Evolutionary conservation across 2,113 vertebrate species (phyloP).

Genomic region (Calyptommatus sinebrachiatus): DNA sequence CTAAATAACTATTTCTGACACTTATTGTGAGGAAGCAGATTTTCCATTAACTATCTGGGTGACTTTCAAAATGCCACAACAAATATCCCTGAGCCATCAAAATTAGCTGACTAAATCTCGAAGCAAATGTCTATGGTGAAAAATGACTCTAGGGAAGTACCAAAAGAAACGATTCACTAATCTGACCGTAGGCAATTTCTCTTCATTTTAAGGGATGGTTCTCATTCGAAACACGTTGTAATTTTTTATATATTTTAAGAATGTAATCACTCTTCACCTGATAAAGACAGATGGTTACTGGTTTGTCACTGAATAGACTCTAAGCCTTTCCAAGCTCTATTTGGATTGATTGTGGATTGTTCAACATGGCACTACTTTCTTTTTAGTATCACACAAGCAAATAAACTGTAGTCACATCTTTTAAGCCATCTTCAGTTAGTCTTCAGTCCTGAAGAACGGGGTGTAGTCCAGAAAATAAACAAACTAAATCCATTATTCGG

Average conservation of each 20-base stretch:
- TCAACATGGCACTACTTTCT: not conserved
- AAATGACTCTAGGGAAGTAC: slow-evolving; percentile 17
- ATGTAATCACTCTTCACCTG: not conserved
- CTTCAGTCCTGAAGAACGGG: too few species aligned
- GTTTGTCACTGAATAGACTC: not conserved
- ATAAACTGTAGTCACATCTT: not conserved
- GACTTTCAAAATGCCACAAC: slow-evolving; percentile 41
- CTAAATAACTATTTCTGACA: slow-evolving; percentile 25
- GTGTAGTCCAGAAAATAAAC: too few species aligned
- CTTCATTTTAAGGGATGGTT: slow-evolving; percentile 25
- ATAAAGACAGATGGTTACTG: not conserved
- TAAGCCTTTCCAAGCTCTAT: not conserved
- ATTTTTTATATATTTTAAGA: not conserved
- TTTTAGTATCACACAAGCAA: not conserved
- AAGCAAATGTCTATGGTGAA: slow-evolving; percentile 22
- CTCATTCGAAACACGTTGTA: not conserved
- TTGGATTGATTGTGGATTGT: too few species aligned
- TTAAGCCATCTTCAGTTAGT: too few species aligned
- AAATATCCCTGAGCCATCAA: slow-evolving; percentile 37
- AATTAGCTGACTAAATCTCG: slow-evolving; percentile 22
- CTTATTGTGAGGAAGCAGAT: slow-evolving; percentile 39
- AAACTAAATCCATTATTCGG: too few species aligned
- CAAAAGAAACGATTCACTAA: not conserved
- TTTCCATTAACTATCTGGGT: slow-evolving; percentile 37
- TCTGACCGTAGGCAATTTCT: not conserved